These are phyloP conservation scores for Toxostoma redivivum DNA, from an alignment of 2,113 vertebrate species.

Conservation along the genomic window DNA sequence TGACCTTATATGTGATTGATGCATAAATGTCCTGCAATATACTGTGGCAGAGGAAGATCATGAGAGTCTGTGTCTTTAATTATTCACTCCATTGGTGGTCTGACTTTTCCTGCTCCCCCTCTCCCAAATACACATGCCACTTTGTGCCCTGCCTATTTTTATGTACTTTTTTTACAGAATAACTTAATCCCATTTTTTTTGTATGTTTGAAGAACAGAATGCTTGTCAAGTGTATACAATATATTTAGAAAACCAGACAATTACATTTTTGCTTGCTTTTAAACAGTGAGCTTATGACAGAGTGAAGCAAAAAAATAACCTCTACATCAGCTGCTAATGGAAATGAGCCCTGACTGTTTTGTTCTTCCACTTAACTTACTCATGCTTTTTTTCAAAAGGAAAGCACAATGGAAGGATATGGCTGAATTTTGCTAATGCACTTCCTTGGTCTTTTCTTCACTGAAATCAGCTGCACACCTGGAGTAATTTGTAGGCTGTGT, in stretches of 20 bases:
- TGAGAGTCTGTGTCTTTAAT: background rate
- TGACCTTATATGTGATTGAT: background rate
- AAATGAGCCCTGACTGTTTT: background rate
- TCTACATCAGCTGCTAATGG: background rate
- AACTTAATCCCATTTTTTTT: accelerated
- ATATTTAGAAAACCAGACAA: background rate
- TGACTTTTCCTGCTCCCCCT: background rate
- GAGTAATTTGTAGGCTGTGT: background rate
- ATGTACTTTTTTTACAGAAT: background rate
- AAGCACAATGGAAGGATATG: background rate
- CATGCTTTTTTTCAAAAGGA: background rate
- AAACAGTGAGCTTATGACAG: background rate
- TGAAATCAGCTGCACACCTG: background rate
- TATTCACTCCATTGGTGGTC: background rate
- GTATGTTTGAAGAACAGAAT: background rate
- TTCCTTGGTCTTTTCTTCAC: background rate
- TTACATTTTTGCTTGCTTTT: background rate
- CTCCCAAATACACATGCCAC: background rate
- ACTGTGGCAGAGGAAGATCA: background rate
- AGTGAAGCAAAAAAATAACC: background rate
- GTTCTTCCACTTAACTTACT: background rate
- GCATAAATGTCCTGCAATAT: background rate
- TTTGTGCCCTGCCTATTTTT: background rate
- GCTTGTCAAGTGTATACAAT: background rate
- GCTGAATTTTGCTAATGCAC: background rate